Evolutionary conservation across 2,797 vertebrate genomes (phyloP).

Genomic region (Dermochelys coriacea): DNA sequence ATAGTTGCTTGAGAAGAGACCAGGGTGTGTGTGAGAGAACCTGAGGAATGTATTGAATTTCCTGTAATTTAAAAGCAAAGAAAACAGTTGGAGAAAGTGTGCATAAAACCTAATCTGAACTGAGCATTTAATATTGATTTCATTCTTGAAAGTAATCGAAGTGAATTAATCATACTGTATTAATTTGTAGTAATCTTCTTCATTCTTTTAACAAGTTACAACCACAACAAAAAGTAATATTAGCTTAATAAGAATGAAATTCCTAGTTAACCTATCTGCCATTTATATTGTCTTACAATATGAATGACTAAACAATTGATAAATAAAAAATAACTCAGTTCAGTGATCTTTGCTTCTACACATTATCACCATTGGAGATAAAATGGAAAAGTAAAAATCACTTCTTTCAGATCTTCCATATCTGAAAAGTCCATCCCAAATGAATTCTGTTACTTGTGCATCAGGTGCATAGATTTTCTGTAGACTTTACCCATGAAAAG

Average conservation of each 20-base stretch:
- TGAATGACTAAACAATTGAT: not conserved
- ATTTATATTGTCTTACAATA: not conserved
- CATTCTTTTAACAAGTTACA: conserved; percentile 14
- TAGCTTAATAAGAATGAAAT: not conserved
- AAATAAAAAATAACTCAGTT: not conserved
- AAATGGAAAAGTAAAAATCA: not conserved
- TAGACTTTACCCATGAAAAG: not conserved
- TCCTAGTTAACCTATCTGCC: not conserved
- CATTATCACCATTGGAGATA: not conserved
- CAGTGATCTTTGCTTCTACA: not conserved
- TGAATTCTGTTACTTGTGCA: not conserved
- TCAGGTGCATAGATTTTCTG: not conserved
- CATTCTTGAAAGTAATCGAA: not conserved
- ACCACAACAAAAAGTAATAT: not conserved
- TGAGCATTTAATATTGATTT: not conserved
- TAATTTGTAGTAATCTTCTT: not conserved
- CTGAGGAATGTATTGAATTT: not conserved
- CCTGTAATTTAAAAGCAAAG: not conserved
- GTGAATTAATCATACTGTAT: not conserved
- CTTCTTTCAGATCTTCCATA: not conserved
- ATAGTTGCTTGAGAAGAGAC: not conserved
- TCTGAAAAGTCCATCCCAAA: not conserved
- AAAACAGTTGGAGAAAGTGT: not conserved
- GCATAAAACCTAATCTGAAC: not conserved
- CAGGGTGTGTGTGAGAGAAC: not conserved